Conservation (phyloP, 1,140 invertebrate genomes). For the Streblospio benedicti region DNA sequence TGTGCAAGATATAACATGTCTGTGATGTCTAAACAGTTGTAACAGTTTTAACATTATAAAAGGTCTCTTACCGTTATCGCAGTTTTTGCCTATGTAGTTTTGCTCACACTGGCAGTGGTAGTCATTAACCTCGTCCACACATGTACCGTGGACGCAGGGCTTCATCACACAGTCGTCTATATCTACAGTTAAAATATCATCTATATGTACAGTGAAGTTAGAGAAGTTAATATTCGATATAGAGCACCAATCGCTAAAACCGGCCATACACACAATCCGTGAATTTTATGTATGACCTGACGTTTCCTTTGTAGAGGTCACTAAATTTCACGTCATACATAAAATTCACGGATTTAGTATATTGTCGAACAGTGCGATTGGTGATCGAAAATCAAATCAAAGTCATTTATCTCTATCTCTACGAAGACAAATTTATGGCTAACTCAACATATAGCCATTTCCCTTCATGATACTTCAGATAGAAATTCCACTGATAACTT, state of each 20-base stretch:
- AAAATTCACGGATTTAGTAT: background rate
- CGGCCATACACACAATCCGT: no score
- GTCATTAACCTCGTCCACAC: background rate
- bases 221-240: background rate
- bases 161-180: background rate
- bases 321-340: no score
- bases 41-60: no score
- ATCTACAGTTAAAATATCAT: background rate
- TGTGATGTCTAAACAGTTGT: no score
- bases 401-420: no score
- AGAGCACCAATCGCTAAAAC: background rate
- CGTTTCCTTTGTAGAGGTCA: no score
- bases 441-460: no score
- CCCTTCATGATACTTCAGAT: no score
- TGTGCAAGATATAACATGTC: no score
- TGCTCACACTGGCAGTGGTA: background rate
- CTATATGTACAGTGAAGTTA: background rate
- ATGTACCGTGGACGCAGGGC: background rate
- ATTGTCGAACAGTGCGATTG: background rate
- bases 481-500: no score
- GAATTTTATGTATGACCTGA: background rate
- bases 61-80: background rate
- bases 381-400: no score
- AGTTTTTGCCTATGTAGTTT: background rate
- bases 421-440: no score